Percentiles rank a stretch among this genome's conserved stretches.
Conservation (phyloP, 2,113 vertebrate species). For the Otocyon megalotis region DNA sequence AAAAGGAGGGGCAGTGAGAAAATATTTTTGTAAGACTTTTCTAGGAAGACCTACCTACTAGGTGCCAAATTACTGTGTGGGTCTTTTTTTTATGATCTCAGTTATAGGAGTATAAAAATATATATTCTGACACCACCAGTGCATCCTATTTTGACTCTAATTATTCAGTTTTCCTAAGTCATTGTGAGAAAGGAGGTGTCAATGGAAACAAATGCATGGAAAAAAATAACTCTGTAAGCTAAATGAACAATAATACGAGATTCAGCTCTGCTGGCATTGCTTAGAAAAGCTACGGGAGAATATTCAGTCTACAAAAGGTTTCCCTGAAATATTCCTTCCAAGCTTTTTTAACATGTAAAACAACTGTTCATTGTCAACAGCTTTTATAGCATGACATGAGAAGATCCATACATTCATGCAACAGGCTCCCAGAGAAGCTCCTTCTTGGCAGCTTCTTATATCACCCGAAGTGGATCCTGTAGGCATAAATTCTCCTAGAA, state of each 20-base stretch:
- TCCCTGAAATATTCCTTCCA: conserved; percentile 39
- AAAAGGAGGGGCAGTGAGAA: neutral
- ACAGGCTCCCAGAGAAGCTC: neutral
- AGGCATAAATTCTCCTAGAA: conserved; percentile 28
- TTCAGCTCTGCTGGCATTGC: neutral
- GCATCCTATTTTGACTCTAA: neutral
- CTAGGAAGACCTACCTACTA: rapidly evolving
- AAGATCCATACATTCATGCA: neutral
- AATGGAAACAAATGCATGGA: neutral
- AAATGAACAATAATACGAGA: neutral
- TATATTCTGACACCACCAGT: too few species aligned
- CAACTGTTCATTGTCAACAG: conserved; percentile 61
- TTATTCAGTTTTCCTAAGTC: neutral
- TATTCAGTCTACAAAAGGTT: neutral
- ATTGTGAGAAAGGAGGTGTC: neutral
- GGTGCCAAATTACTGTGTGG: rapidly evolving
- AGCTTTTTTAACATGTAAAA: conserved; percentile 43
- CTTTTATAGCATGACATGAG: neutral
- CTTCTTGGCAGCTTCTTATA: neutral
- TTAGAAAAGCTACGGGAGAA: neutral
- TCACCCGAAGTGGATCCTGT: conserved; percentile 17
- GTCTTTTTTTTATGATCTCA: neutral
- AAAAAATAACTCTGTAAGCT: neutral
- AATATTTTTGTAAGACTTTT: neutral
- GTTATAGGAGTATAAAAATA: neutral